These are phyloP conservation scores for Halcyon malimbica DNA, from an alignment of 2,113 vertebrate species.

Conservation along the genomic window DNA sequence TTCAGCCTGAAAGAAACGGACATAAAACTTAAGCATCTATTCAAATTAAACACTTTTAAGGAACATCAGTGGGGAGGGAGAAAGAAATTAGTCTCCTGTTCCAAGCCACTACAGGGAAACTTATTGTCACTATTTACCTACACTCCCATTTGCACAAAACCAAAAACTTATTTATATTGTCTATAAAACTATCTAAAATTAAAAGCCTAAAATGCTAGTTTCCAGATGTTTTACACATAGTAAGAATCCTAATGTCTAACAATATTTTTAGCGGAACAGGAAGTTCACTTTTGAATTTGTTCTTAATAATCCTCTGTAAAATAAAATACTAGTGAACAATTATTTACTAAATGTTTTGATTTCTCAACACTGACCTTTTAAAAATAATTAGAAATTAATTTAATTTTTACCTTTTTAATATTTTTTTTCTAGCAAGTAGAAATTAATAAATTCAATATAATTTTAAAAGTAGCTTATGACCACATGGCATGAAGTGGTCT, in stretches of 20 bases:
- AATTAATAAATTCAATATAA: neutral
- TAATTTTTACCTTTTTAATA: neutral
- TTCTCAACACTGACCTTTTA: neutral
- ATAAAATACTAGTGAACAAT: neutral
- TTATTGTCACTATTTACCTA: neutral
- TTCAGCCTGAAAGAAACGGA: neutral
- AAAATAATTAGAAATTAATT: neutral
- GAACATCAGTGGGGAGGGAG: neutral
- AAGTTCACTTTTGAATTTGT: neutral
- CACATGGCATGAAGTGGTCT: neutral
- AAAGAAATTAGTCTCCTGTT: neutral
- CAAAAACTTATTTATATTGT: neutral
- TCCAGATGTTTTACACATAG: neutral
- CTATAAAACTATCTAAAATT: neutral
- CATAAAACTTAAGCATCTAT: neutral
- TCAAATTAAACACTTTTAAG: neutral
- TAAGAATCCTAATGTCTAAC: neutral
- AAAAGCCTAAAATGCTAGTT: neutral
- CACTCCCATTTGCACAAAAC: fast-evolving
- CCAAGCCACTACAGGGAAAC: neutral
- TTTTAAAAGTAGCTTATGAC: neutral
- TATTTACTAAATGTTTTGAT: neutral
- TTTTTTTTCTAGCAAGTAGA: neutral
- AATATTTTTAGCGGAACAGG: neutral
- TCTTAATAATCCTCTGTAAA: neutral